Evolutionary conservation across 2,797 vertebrate genomes (phyloP).

Genomic region (Mallotus villosus): DNA sequence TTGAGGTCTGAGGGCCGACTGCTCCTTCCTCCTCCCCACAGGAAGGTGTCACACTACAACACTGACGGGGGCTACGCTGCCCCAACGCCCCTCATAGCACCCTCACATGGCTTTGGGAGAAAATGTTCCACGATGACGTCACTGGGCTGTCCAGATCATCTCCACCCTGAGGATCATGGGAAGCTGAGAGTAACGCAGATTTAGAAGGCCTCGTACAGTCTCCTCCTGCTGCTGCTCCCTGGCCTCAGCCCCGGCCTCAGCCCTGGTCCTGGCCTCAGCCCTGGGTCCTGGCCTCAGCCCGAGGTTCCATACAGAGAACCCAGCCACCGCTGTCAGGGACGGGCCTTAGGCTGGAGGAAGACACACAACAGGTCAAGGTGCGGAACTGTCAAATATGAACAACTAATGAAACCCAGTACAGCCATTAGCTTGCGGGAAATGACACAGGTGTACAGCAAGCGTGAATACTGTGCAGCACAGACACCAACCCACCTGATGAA

Average conservation of each 20-base stretch:
- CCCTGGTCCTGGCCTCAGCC: too few species aligned
- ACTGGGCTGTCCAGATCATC: conserved; percentile 85
- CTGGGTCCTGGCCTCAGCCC: too few species aligned
- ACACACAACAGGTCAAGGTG: conserved; percentile 9
- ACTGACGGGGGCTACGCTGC: conserved; percentile 67
- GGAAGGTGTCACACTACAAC: conserved; percentile 84
- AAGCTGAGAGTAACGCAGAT: conserved; percentile 87
- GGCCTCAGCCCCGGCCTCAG: too few species aligned
- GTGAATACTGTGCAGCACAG: too few species aligned
- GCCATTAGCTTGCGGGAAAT: too few species aligned
- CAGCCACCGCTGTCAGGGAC: conserved; percentile 87
- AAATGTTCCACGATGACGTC: conserved; percentile 77
- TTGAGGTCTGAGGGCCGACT: conserved; percentile 49
- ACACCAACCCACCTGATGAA: conserved; percentile 88
- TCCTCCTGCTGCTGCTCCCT: conserved; percentile 27
- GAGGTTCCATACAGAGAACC: conserved; percentile 74
- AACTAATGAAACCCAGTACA: neutral
- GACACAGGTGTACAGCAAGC: too few species aligned
- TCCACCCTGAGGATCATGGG: conserved; percentile 97
- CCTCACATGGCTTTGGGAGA: conserved; percentile 89
- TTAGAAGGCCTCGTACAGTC: conserved; percentile 90
- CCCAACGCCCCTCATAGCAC: conserved; percentile 59
- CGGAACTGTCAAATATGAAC: too few species aligned
- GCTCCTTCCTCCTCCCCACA: conserved; percentile 58
- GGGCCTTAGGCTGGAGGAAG: conserved; percentile 89